A percentile compares a stretch with the other conserved stretches of the same genome.
phyloP scores from a whole-genome alignment of 2,113 vertebrate species.

The Picathartes gymnocephalus region DNA sequence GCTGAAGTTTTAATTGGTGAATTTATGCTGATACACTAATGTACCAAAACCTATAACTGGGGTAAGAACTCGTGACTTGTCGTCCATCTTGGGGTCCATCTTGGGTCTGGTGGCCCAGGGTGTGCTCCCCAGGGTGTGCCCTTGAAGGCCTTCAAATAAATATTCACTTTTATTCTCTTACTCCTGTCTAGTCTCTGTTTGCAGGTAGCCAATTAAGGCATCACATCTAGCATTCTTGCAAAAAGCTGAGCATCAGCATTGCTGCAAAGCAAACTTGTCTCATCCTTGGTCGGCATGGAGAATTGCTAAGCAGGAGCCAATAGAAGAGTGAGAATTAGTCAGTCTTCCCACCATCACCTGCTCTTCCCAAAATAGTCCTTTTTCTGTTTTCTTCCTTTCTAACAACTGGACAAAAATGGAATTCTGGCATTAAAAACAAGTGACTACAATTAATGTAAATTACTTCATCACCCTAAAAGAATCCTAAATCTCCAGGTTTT shows the following conservation, averaged over 20 bases:
- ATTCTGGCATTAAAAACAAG: neutral
- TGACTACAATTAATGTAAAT: neutral
- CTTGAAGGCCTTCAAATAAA: no score
- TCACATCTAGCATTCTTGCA: neutral
- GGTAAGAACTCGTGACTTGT: no score
- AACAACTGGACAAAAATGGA: neutral
- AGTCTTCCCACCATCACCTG: neutral
- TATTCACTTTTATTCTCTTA: no score
- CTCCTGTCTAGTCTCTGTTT: no score
- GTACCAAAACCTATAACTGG: no score
- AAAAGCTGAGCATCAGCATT: neutral
- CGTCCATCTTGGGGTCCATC: no score
- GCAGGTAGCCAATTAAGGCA: no score
- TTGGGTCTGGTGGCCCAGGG: no score
- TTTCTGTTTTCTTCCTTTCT: neutral
- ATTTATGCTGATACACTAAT: no score
- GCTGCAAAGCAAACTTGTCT: neutral
- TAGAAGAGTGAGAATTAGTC: neutral
- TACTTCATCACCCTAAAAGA: neutral
- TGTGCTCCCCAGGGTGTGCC: no score
- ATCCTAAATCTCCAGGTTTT: neutral
- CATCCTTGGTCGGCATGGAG: neutral
- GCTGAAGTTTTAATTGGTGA: no score
- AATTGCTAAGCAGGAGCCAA: neutral
- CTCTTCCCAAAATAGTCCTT: neutral